These are phyloP conservation scores for Osmerus eperlanus DNA, from an alignment of 2,113 vertebrate genomes.

Conservation along the genomic window DNA sequence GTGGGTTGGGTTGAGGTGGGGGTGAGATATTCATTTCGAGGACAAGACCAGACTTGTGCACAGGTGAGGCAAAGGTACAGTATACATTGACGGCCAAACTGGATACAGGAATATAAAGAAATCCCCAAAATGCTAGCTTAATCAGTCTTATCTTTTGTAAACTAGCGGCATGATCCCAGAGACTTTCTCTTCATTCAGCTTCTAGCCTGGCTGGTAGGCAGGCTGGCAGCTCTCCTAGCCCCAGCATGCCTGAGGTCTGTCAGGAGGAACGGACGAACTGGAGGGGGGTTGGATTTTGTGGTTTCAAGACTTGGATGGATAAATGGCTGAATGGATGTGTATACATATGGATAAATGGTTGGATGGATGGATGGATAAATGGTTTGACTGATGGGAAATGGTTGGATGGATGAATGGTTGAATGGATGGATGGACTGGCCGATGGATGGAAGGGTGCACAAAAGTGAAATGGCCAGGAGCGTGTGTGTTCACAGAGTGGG, in stretches of 20 bases:
- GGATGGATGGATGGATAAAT: not conserved
- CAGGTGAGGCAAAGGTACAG: slow-evolving; percentile 31
- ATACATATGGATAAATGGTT: not conserved
- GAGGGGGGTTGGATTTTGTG: not conserved
- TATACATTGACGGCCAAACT: slow-evolving; percentile 14
- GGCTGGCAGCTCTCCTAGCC: slow-evolving; percentile 40
- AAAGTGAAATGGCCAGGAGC: not conserved
- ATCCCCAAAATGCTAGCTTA: slow-evolving; percentile 31
- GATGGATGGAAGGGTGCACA: not conserved
- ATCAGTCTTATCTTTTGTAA: slow-evolving; percentile 47
- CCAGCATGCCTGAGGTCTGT: slow-evolving; percentile 54
- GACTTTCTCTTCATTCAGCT: slow-evolving; percentile 45
- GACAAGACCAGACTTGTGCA: slow-evolving; percentile 29
- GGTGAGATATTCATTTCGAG: not conserved
- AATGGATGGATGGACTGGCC: not conserved
- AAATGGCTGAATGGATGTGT: not conserved
- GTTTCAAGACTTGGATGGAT: slow-evolving; percentile 28
- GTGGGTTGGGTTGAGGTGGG: not conserved
- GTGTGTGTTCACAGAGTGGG: not conserved
- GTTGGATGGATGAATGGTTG: not conserved
- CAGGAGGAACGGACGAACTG: slow-evolving; percentile 29
- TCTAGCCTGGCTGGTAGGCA: slow-evolving; percentile 13
- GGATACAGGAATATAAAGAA: slow-evolving; percentile 13
- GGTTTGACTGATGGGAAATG: slow-evolving; percentile 18
- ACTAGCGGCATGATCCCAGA: slow-evolving; percentile 43